Evolutionary conservation across 2,888 invertebrate genomes (phyloP).

Genomic region (Magallana nippona): DNA sequence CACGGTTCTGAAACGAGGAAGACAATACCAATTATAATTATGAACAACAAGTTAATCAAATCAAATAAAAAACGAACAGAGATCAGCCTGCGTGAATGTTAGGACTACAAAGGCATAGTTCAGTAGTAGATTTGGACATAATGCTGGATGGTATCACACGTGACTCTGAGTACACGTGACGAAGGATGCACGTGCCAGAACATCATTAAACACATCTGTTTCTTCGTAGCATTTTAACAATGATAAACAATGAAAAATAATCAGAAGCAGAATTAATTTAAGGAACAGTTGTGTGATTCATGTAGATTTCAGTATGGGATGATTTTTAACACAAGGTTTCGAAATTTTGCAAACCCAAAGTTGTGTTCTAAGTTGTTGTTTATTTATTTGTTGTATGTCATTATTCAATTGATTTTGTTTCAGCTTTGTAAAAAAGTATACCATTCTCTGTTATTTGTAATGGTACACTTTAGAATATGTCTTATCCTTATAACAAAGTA

Average conservation of each 20-base stretch:
- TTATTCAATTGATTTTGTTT: too few relatives aligned
- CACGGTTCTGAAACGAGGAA: conserved; percentile 2
- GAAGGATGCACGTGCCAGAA: background rate
- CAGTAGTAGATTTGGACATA: background rate
- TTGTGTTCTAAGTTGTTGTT: too few relatives aligned
- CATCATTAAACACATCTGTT: conserved; percentile 1
- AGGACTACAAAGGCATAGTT: background rate
- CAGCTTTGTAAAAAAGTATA: too few relatives aligned
- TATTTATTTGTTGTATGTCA: too few relatives aligned
- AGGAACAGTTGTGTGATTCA: too few relatives aligned
- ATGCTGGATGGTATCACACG: too few relatives aligned
- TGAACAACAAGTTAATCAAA: conserved; percentile 32
- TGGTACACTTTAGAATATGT: too few relatives aligned
- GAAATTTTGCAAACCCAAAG: too few relatives aligned
- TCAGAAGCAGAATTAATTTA: background rate
- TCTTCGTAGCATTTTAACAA: background rate
- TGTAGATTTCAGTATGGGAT: too few relatives aligned
- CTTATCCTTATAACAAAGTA: too few relatives aligned
- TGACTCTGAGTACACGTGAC: background rate
- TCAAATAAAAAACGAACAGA: background rate
- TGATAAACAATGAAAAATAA: conserved; percentile 27
- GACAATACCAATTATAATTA: conserved; percentile 24
- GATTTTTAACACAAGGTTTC: too few relatives aligned
- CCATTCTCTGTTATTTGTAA: too few relatives aligned
- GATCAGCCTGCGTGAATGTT: background rate